Evolutionary conservation across 2,113 vertebrate genomes (phyloP).

Genomic region (Ifrita kowaldi): DNA sequence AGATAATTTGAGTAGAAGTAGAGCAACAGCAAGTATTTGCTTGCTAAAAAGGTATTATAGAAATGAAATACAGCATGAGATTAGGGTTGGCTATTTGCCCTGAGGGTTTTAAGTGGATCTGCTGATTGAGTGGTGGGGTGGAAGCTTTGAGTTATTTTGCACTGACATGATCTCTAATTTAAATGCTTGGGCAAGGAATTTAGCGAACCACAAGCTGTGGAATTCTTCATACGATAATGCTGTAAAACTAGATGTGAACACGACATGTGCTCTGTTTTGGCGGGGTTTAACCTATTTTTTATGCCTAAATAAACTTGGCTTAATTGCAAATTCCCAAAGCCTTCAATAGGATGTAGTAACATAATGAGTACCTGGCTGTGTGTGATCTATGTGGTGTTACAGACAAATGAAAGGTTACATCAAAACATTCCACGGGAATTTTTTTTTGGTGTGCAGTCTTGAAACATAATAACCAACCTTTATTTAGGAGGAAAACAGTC

Average conservation of each 20-base stretch:
- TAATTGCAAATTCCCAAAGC: not conserved
- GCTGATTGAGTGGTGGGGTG: not conserved
- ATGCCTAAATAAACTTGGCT: not conserved
- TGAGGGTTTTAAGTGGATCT: not conserved
- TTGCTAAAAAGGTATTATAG: slow-evolving; percentile 13
- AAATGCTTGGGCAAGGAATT: not conserved
- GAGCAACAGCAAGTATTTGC: not conserved
- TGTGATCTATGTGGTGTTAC: not conserved
- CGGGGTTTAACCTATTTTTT: not conserved
- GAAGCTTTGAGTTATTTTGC: not conserved
- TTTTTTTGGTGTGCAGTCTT: not conserved
- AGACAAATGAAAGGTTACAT: not conserved
- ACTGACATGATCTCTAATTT: not conserved
- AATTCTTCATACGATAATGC: not conserved
- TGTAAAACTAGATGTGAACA: not conserved
- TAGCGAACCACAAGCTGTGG: not conserved
- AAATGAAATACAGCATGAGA: slow-evolving; percentile 5
- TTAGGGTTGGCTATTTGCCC: slow-evolving; percentile 6
- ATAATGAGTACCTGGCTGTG: not conserved
- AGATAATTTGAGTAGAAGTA: not conserved
- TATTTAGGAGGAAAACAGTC: not conserved
- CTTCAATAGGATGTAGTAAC: not conserved
- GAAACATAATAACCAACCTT: not conserved
- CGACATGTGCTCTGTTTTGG: not conserved
- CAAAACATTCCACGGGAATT: not conserved